phyloP scores from a whole-genome alignment of 1,140 invertebrate species.

The Drosophila asahinai region DNA sequence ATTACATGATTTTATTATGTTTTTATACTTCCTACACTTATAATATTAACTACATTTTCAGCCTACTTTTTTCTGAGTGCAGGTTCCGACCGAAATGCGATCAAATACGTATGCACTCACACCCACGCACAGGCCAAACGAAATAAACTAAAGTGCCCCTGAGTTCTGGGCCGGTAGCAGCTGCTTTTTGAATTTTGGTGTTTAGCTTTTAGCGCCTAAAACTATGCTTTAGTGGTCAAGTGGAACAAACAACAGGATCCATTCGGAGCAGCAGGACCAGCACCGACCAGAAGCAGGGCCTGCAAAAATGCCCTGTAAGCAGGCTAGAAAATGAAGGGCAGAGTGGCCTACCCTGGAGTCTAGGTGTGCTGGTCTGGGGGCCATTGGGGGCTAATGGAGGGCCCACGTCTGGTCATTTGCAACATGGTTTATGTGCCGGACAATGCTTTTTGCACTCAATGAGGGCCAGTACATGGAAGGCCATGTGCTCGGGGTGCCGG shows the following conservation, averaged over 20 bases:
- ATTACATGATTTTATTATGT: not conserved
- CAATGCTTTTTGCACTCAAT: slow-evolving; percentile 82
- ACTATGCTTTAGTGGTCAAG: slow-evolving; percentile 83
- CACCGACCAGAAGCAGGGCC: slow-evolving; percentile 15
- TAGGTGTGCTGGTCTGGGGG: slow-evolving; percentile 8
- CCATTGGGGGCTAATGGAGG: slow-evolving; percentile 69
- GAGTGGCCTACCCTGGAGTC: slow-evolving; percentile 3
- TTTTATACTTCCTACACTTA: not conserved
- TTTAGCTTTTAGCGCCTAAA: slow-evolving; percentile 84
- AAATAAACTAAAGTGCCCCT: slow-evolving; percentile 70
- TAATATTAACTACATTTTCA: not conserved
- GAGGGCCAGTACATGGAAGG: slow-evolving; percentile 41
- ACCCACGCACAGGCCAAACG: slow-evolving; percentile 20
- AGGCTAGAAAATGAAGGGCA: slow-evolving; percentile 53
- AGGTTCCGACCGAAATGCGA: slow-evolving; percentile 28
- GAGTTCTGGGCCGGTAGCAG: slow-evolving; percentile 55
- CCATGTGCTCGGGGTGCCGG: slow-evolving; percentile 32
- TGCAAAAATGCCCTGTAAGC: slow-evolving; percentile 36
- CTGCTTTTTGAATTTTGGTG: slow-evolving; percentile 82
- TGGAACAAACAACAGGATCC: slow-evolving; percentile 77
- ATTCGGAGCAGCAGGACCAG: slow-evolving; percentile 14
- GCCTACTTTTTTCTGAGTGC: not conserved
- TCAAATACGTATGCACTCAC: slow-evolving; percentile 33
- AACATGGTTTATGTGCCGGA: slow-evolving; percentile 80
- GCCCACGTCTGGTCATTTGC: slow-evolving; percentile 80